Evolutionary conservation across 1,140 invertebrate species (phyloP).

Genomic region (Drosophila sturtevanti): DNA sequence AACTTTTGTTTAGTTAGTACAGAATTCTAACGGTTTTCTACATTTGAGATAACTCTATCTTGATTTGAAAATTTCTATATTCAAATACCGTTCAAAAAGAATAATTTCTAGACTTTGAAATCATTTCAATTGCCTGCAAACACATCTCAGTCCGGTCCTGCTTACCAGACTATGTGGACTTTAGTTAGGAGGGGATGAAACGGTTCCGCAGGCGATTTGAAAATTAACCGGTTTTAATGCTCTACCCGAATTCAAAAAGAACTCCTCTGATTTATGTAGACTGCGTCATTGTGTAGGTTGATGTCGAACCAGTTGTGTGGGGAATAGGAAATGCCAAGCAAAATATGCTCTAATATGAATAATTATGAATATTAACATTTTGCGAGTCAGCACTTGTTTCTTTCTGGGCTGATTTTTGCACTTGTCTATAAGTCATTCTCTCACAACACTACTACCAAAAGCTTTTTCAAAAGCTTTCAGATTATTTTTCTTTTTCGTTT

Average conservation of each 20-base stretch:
- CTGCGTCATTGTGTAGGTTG: conserved; percentile 10
- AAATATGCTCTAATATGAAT: background rate
- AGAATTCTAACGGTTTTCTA: too few relatives aligned
- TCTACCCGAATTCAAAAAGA: background rate
- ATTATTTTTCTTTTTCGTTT: background rate
- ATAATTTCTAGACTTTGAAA: too few relatives aligned
- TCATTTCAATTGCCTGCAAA: background rate
- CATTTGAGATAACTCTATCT: too few relatives aligned
- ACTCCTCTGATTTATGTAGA: conserved; percentile 33
- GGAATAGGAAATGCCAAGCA: background rate
- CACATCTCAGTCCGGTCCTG: background rate
- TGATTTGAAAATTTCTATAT: too few relatives aligned
- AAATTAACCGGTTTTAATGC: conserved; percentile 34
- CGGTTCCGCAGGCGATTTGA: conserved; percentile 19
- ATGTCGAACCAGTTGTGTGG: conserved; percentile 24
- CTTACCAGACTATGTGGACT: background rate
- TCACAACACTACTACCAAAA: background rate
- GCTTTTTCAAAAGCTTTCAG: conserved; percentile 10
- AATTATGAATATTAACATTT: background rate
- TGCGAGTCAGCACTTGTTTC: conserved; percentile 25
- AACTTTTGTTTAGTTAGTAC: too few relatives aligned
- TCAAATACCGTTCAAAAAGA: too few relatives aligned
- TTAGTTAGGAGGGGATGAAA: conserved; percentile 17
- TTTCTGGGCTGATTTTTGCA: conserved; percentile 27
- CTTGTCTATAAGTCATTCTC: conserved; percentile 19